Evolutionary conservation across 2,888 invertebrate species (phyloP).

Genomic region (Ennomos fuscantarius): DNA sequence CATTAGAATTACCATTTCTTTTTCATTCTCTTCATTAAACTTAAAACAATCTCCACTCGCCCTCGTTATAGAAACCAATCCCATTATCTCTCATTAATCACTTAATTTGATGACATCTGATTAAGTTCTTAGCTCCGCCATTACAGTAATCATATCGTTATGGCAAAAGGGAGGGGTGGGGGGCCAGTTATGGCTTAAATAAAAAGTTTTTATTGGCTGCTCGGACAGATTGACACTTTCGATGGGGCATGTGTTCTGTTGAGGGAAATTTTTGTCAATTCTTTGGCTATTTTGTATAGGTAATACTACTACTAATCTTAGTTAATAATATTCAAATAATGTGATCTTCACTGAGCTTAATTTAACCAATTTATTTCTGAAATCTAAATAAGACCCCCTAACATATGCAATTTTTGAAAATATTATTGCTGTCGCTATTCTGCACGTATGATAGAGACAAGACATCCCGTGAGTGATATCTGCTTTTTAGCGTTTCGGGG

Average conservation of each 20-base stretch:
- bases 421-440: no score
- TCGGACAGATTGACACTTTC: slow-evolving; percentile 38
- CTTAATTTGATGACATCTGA: slow-evolving; percentile 44
- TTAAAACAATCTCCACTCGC: slow-evolving; percentile 25
- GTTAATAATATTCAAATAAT: no score
- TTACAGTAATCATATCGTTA: slow-evolving; percentile 56
- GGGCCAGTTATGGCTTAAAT: slow-evolving; percentile 51
- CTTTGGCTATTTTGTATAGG: neutral
- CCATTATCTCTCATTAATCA: slow-evolving; percentile 42
- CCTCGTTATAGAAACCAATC: slow-evolving; percentile 32
- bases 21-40: slow-evolving; percentile 4
- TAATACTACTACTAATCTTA: no score
- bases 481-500: no score
- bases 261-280: neutral
- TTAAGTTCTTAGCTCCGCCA: slow-evolving; percentile 42
- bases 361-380: no score
- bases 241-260: slow-evolving; percentile 35
- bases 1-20: no score
- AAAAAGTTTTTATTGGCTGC: slow-evolving; percentile 50
- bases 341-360: no score
- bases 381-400: no score
- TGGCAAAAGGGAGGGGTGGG: slow-evolving; percentile 9
- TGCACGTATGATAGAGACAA: no score
- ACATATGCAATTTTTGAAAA: no score
- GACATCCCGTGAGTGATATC: no score